A percentile compares a stretch with the other conserved stretches of the same genome.
Conservation (phyloP, 2,888 invertebrate genomes). For the Synanthedon tipuliformis region DNA sequence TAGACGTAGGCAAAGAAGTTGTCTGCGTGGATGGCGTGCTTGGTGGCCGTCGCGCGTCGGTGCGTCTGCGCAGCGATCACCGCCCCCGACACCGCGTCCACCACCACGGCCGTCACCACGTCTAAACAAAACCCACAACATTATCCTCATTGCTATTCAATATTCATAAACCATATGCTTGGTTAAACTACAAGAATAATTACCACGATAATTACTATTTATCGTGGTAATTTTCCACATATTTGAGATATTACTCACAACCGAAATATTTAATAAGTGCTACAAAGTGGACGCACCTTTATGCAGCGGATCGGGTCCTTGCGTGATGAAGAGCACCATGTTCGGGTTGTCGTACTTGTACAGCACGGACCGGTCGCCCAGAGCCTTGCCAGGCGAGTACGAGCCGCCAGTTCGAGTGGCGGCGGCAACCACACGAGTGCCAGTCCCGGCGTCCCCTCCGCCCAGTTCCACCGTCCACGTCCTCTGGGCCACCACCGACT, state of each 20-base stretch:
- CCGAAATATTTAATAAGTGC: no score
- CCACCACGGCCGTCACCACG: constrained; percentile 83
- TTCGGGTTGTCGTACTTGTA: constrained; percentile 99
- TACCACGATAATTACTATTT: no score
- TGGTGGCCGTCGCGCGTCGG: constrained; percentile 84
- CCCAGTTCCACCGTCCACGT: not conserved
- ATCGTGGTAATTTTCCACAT: no score
- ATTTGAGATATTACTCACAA: no score
- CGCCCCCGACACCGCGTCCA: constrained; percentile 93
- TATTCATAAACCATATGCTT: not conserved
- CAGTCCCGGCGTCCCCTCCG: constrained; percentile 65
- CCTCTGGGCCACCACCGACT: not conserved
- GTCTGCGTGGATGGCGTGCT: constrained; percentile 90
- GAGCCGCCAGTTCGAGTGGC: constrained; percentile 77
- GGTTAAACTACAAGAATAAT: no score
- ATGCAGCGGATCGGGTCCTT: constrained; percentile 79
- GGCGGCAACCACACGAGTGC: constrained; percentile 73
- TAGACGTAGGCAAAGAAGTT: constrained; percentile 96
- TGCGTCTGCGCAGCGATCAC: constrained; percentile 88
- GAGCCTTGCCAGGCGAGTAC: constrained; percentile 94
- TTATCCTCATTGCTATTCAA: not conserved
- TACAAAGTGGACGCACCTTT: constrained; percentile 68
- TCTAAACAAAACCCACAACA: constrained; percentile 49
- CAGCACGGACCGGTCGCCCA: constrained; percentile 94
- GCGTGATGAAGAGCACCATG: constrained; percentile 86